A percentile compares a stretch with the other conserved stretches of the same genome.
These are phyloP conservation scores for Drusus annulatus DNA, from an alignment of 1,140 invertebrate species.

Conservation along the genomic window DNA sequence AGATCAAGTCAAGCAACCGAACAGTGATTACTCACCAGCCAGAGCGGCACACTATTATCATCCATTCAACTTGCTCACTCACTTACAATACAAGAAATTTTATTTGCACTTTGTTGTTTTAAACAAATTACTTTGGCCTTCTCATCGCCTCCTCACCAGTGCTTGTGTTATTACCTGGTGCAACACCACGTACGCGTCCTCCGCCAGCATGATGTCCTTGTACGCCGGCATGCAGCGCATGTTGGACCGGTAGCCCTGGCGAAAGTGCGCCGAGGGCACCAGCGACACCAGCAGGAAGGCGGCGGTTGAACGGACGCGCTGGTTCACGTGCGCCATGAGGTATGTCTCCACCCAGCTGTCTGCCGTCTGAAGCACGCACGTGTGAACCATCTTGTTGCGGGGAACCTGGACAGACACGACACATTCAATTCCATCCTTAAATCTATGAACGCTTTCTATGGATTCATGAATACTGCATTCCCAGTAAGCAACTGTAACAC, in stretches of 20 bases:
- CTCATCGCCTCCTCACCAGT: too few relatives aligned
- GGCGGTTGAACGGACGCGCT: slow-evolving; percentile 86
- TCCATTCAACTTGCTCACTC: too few relatives aligned
- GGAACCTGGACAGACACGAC: slow-evolving; percentile 72
- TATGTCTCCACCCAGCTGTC: slow-evolving; percentile 93
- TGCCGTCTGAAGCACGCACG: slow-evolving; percentile 89
- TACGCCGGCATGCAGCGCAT: slow-evolving; percentile 63
- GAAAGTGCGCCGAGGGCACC: slow-evolving; percentile 90
- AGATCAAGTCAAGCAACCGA: too few relatives aligned
- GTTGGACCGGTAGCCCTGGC: slow-evolving; percentile 85
- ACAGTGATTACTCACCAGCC: too few relatives aligned
- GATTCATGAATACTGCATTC: too few relatives aligned
- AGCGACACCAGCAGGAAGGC: slow-evolving; percentile 89
- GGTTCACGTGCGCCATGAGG: slow-evolving; percentile 87
- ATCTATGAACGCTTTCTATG: too few relatives aligned
- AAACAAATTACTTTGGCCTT: too few relatives aligned
- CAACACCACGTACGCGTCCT: slow-evolving; percentile 84
- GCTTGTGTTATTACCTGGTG: slow-evolving; percentile 76
- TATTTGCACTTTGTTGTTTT: too few relatives aligned
- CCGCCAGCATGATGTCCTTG: slow-evolving; percentile 65
- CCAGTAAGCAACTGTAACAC: too few relatives aligned
- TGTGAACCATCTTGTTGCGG: slow-evolving; percentile 89
- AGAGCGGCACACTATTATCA: too few relatives aligned
- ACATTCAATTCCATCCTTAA: too few relatives aligned
- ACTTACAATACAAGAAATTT: too few relatives aligned